These are phyloP conservation scores for Mesorhabditis spiculigera DNA, from an alignment of 2,888 invertebrate genomes.

Conservation along the genomic window DNA sequence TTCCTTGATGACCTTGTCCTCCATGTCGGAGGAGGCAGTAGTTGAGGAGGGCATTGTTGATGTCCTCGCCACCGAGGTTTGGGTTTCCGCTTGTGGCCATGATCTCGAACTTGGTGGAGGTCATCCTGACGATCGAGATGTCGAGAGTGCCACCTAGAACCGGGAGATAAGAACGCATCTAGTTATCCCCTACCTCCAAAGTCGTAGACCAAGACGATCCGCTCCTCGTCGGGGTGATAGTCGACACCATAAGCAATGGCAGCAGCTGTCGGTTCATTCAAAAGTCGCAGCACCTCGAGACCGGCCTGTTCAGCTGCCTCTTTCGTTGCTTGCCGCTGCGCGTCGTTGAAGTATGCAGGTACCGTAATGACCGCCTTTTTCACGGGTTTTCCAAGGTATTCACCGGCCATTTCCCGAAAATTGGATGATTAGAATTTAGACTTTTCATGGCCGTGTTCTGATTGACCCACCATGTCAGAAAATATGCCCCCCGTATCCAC, in stretches of 20 bases:
- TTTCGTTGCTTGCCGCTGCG: background rate
- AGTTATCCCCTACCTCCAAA: background rate
- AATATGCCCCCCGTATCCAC: background rate
- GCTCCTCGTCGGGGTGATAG: background rate
- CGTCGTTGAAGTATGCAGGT: background rate
- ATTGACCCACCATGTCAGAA: background rate
- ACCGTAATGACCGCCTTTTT: background rate
- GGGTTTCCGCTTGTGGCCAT: background rate
- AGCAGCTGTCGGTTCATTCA: slow-evolving; percentile 2
- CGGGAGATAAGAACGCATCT: too few species aligned
- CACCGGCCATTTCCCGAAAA: background rate
- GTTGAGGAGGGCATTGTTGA: background rate
- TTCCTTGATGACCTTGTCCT: background rate
- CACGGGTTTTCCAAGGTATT: background rate
- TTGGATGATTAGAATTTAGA: too few species aligned
- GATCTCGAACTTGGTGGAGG: background rate
- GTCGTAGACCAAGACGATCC: background rate
- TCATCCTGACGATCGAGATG: background rate
- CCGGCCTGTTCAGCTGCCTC: background rate
- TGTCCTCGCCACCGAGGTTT: background rate
- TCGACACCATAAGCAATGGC: background rate
- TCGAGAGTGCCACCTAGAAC: background rate
- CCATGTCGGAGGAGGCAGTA: background rate
- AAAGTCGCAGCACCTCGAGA: background rate
- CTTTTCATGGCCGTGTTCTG: too few species aligned